Evolutionary conservation across 1,140 invertebrate genomes (phyloP).

Genomic region (Cyphomyrmex costatus): DNA sequence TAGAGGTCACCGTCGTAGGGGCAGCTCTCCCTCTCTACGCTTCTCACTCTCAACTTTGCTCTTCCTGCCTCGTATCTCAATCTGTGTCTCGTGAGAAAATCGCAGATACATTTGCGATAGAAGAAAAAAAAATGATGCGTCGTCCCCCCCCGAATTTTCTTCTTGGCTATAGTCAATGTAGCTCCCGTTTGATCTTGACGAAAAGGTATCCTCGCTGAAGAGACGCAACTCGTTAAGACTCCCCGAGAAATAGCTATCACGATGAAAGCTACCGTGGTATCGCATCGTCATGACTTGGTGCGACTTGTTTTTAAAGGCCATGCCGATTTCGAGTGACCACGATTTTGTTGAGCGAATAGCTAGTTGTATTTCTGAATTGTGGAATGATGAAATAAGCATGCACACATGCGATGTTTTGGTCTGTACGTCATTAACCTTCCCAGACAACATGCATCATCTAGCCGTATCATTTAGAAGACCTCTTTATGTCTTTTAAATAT

Average conservation of each 20-base stretch:
- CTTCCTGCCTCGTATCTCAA: background rate
- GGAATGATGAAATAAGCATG: background rate
- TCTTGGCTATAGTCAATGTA: too few relatives aligned
- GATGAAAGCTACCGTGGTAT: background rate
- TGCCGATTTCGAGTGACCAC: background rate
- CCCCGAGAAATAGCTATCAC: background rate
- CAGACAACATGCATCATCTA: too few relatives aligned
- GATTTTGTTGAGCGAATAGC: background rate
- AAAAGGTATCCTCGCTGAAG: background rate
- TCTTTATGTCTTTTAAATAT: too few relatives aligned
- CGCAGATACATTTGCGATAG: background rate
- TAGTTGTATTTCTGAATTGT: background rate
- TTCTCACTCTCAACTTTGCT: background rate
- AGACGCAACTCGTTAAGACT: too few relatives aligned
- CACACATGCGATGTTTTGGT: background rate
- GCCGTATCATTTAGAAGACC: too few relatives aligned
- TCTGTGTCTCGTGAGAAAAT: background rate
- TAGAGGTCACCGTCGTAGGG: slow-evolving; percentile 79
- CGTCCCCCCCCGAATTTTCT: background rate
- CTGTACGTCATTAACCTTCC: too few relatives aligned
- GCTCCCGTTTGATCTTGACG: background rate
- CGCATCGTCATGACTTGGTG: background rate
- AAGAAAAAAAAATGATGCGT: background rate
- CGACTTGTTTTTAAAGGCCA: background rate
- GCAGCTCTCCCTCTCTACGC: slow-evolving; percentile 75